Evolutionary conservation across 2,113 vertebrate species (phyloP).

Genomic region (Aramus guarauna): DNA sequence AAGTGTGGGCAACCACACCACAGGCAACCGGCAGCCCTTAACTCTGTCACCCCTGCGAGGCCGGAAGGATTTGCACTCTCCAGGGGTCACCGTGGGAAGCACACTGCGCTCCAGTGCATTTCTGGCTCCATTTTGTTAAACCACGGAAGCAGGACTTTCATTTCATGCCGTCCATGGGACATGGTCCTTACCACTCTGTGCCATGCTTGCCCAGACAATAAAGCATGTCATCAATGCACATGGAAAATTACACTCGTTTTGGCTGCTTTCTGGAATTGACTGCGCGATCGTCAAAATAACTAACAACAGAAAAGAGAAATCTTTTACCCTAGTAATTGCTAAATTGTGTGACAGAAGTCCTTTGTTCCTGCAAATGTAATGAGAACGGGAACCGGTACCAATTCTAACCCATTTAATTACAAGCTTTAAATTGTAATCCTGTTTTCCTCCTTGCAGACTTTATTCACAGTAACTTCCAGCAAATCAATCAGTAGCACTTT

Average conservation of each 20-base stretch:
- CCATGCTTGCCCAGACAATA: neutral
- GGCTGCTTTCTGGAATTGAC: neutral
- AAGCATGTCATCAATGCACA: neutral
- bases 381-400: neutral
- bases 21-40: neutral
- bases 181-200: neutral
- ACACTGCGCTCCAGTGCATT: neutral
- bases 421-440: neutral
- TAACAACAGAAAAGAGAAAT: neutral
- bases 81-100: neutral
- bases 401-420: neutral
- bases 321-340: neutral
- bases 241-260: neutral
- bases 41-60: fast-evolving
- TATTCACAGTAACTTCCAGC: neutral
- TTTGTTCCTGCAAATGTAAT: slow-evolving; percentile 2
- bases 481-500: neutral
- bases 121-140: neutral
- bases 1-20: neutral
- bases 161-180: neutral
- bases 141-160: neutral
- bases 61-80: neutral
- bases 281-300: neutral
- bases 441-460: slow-evolving; percentile 11
- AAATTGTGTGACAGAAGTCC: neutral